Evolutionary conservation across 2,888 invertebrate species (phyloP), one percentile per base, ranked within the genome.

Genomic region (Eilema caniola): DNA sequence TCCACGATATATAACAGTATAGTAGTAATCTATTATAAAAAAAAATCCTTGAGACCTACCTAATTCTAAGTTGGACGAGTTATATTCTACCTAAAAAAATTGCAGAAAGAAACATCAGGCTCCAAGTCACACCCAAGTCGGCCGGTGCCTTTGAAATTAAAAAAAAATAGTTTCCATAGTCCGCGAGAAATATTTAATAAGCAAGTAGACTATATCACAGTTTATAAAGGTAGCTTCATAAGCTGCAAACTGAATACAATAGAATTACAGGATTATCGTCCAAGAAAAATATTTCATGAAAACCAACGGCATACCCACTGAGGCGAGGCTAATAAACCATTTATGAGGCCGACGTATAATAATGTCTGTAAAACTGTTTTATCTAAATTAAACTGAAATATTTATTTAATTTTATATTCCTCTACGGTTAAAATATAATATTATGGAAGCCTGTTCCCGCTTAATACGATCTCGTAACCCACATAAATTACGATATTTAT

Each of bases 151-250:
- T 53, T n/a, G n/a, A 53, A 53, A 53, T 53, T 20, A 53, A 53
- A 53, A 33, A n/a, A 41, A 47, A 47, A 47, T 47, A 47, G 47
- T 53, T 53, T n/a, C 10, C 53, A 53, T 53, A 53, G 20, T 53
- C n/a, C n/a, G 10, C 8, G n/a, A 53, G 53, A 53, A 53, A 53
- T n/a, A n/a, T 53, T 53, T 53, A 66, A 25, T 60, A 56, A 74
- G 23, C 24, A 37, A 37, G 28, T 78, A 76, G 66, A 68, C 47
- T 70, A 68, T 57, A 47, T 56, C 67, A 65, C 71, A 76, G 76
- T 78, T 74, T 78, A 78, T 76, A 69, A 78, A 74, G 66, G 47
- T 78, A 67, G 28, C 74, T 59, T 72, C 65, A 71, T 73, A 78
- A 76, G 74, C 67, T 76, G 67, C 53, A 71, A 60, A 76, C 67